Base-by-base conservation (phyloP, 2,113 vertebrate genomes). In the Anarhynchus alexandrinus region DNA sequence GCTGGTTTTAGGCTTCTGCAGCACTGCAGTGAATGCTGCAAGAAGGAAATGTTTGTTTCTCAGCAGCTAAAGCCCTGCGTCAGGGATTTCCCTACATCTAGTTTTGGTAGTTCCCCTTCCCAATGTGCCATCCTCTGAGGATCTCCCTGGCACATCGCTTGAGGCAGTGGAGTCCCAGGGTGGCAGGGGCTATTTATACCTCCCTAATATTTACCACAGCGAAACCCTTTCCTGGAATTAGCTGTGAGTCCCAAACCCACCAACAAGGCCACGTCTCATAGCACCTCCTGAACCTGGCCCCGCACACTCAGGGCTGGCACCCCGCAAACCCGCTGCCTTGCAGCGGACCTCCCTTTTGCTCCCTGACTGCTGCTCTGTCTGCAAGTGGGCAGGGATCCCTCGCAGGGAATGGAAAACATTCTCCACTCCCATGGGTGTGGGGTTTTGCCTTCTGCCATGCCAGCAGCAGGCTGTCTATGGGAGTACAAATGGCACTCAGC, bases 351-450 rank as follows among this genome's bases (percentile, higher is more conserved):
- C 40, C 36, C 16, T 70, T 83, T 77, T 73, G 34, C 65, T 88
- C 65, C 18, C 66, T 55, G 30, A 9, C 61, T 67, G 57, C 65
- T 94, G 22, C 43, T 59, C 43, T 81, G n/a, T 23, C 65, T 87
- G 84, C 74, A 67, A 18, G 42, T 2, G 19, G 64, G 32, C 69
- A 71, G 59, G 21, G 38, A 85, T 72, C 40, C 57, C 49, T 93
- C 3, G 0, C 70, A 82, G 52, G 42, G 77, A 90, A 47, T 58
- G 54, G 52, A 76, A 76, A 90, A 82, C 55, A 82, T n/a, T 29
- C 88, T 84, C 94, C 45, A n/a, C 69, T 89, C 78, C 73, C 90
- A 67, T 85, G 82, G 79, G 82, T 71, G 95, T 61, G 12, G 61
- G 70, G 14, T 82, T 94, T 90, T 92, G 64, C 62, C 43, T 82